Percentiles rank a stretch among this genome's conserved stretches.
phyloP scores from a whole-genome alignment of 2,888 invertebrate species.

The Drosophila basisetae region DNA sequence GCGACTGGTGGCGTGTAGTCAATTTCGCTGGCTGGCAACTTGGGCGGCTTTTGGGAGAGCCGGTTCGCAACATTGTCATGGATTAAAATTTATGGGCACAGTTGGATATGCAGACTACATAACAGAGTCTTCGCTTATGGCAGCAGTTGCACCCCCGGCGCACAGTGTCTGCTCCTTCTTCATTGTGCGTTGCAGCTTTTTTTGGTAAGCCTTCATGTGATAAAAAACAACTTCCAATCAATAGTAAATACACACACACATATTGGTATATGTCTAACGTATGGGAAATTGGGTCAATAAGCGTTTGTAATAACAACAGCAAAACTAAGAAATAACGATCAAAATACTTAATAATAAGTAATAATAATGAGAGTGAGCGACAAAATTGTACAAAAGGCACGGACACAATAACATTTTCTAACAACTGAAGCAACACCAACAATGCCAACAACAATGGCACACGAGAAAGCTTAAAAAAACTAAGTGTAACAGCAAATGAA shows the following conservation, averaged over 20 bases:
- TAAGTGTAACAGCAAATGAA: conserved; percentile 68
- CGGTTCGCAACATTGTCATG: conserved; percentile 73
- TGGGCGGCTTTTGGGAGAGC: conserved; percentile 56
- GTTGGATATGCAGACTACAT: conserved; percentile 34
- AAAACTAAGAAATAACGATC: conserved; percentile 59
- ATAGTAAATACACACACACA: conserved; percentile 36
- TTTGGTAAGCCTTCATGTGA: conserved; percentile 13
- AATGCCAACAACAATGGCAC: conserved; percentile 26
- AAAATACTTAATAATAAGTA: conserved; percentile 61
- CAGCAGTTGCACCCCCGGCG: conserved; percentile 17
- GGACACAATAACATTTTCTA: conserved; percentile 46
- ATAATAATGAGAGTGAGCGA: conserved; percentile 73
- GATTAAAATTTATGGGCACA: conserved; percentile 66
- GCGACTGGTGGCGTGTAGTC: conserved; percentile 52
- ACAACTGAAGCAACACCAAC: conserved; percentile 54
- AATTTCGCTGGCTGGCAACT: conserved; percentile 60
- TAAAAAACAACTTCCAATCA: conserved; percentile 43
- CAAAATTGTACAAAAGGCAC: conserved; percentile 56
- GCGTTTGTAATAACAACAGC: conserved; percentile 63
- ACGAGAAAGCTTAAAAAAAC: conserved; percentile 69
- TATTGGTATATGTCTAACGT: conserved; percentile 41
- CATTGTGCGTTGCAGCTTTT: not conserved
- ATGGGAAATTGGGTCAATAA: conserved; percentile 70
- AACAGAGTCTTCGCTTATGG: conserved; percentile 38
- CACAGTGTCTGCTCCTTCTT: not conserved